These are phyloP conservation scores for Gallinago paraguaiae DNA, from an alignment of 2,113 vertebrate species.

Conservation along the genomic window DNA sequence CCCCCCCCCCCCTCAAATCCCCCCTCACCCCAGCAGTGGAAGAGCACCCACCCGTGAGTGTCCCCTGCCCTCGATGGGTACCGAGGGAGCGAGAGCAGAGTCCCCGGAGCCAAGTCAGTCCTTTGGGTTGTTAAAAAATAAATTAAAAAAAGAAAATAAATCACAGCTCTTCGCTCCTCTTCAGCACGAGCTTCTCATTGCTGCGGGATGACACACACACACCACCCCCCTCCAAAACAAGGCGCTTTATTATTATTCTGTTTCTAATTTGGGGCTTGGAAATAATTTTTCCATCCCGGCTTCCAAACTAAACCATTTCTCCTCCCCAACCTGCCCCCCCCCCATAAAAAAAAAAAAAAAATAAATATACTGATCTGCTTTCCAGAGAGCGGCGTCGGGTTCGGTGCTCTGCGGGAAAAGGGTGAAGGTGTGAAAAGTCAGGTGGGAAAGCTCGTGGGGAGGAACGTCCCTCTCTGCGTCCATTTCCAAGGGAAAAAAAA, in stretches of 20 bases:
- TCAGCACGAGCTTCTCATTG: constrained; percentile 39
- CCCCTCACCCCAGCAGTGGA: background rate
- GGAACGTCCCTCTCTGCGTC: background rate
- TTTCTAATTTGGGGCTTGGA: constrained; percentile 64
- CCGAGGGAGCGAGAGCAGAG: background rate
- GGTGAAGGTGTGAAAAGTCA: background rate
- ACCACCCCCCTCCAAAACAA: constrained; percentile 22
- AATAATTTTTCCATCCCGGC: constrained; percentile 25
- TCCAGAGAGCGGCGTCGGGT: background rate
- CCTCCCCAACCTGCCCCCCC: no score
- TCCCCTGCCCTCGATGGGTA: background rate
- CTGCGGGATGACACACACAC: constrained; percentile 49
- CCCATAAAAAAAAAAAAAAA: no score
- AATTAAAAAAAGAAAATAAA: background rate
- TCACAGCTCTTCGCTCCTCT: background rate
- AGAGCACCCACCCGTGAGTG: background rate
- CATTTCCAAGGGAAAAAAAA: background rate
- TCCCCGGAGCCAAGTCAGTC: background rate
- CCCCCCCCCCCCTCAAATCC: no score
- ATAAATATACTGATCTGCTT: background rate
- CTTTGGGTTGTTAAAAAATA: background rate
- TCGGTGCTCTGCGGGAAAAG: background rate
- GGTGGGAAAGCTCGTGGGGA: background rate
- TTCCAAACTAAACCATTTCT: constrained; percentile 26
- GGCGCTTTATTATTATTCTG: constrained; percentile 6